Evolutionary conservation across 2,888 invertebrate species (phyloP), one percentile per base, ranked within the genome.

Genomic region (Dione vanillae): DNA sequence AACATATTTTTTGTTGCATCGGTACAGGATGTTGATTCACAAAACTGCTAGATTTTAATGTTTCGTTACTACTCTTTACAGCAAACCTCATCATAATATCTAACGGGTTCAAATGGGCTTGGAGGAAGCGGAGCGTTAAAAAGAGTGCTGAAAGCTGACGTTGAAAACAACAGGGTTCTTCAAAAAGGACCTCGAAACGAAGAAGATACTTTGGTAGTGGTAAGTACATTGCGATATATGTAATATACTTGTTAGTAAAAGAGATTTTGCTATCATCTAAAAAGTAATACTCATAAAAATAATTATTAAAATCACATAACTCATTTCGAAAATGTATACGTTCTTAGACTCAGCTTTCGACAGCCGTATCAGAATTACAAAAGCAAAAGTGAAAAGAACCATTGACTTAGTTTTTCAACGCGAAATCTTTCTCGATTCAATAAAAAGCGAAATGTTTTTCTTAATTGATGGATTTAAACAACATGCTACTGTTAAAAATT

Each of bases 201-300:
- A 35, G 40, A 51, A 51, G 40, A 52, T 43, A 20, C n/a, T 58
- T 45, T 16, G 37, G 37, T 9, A 16, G 51, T 41, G 35, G 49
- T 11, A n/a, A 67, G 35, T 66, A 59, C 59, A 65, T 59, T 37
- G 65, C n/a, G n/a, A n/a, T n/a, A n/a, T n/a, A n/a, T n/a, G 71
- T 71, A 56, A 71, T 27, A 40, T 68, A 51, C 43, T 62, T 19
- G 62, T 70, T 61, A 68, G 47, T 35, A 70, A 51, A 65, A 65
- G 45, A 59, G 70, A 70, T 68, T 73, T 70, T 58, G 14, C 66
- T 69, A 71, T 65, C 72, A 74, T 61, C 12, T 71, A 14, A 72
- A 69, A 58, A 74, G 71, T 58, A 73, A 72, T 65, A n/a, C 41
- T n/a, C 76, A 74, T 51, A 74, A 75, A 73, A 73, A 72, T 66